Evolutionary conservation across 2,797 vertebrate species (phyloP), one percentile per base, ranked within the genome.

Genomic region (Petrocephalus sullivani): DNA sequence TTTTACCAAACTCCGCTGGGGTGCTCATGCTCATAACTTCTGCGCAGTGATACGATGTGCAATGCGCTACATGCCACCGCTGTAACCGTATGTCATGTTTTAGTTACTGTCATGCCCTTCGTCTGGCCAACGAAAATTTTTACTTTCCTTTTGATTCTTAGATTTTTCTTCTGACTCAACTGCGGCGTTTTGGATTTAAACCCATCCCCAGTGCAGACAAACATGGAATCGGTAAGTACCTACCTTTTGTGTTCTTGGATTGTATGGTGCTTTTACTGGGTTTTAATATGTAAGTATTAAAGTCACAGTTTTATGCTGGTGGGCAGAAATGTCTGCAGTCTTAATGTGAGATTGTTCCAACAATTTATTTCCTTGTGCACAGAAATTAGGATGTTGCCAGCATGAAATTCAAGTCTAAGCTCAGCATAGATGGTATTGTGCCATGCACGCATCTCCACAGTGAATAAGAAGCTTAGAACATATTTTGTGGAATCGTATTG

Each of bases 181-280:
- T 58, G 89, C 88, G 90, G 89, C 90, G 75, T 92, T 91, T 91
- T 95, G 95, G 95, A 96, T 95, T 85, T 95, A 95, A 93, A 92
- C 92, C 92, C 93, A 93, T 92, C 92, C 92, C 92, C 92, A 93
- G 94, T 93, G 94, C 93, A 93, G 93, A 94, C 95, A 95, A 93
- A 93, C 95, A 96, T 96, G 96, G 96, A 96, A 96, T 96, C 96
- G 95, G 96, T 96, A 96, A 93, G 94, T 94, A 88, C 60, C n/a
- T 91, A 21, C 90, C 87, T n/a, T 90, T 19, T 87, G n/a, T 60
- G 56, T 37, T 7, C 14, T 28, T 53, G 53, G 10, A 7, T 54
- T 41, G 23, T 54, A 49, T 64, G 33, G 16, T 82, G 21, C 57
- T 23, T 14, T 67, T 41, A 10, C 16, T 75, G 33, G n/a, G 54